Percentiles rank a stretch among this genome's conserved stretches.
phyloP scores from a whole-genome alignment of 2,797 vertebrate species.

The Semaprochilodus insignis region DNA sequence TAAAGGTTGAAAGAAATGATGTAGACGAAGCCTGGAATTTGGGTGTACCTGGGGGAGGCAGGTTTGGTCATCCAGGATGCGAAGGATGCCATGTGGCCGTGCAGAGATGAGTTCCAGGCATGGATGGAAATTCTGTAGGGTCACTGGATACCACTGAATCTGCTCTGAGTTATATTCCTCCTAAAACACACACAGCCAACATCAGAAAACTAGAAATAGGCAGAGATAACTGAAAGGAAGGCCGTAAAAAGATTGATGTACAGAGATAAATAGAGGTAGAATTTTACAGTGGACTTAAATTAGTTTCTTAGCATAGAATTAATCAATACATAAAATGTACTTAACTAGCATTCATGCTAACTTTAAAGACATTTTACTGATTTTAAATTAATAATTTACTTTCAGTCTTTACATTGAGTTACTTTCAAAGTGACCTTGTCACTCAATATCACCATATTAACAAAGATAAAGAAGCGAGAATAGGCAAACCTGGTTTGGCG shows the following conservation, averaged over 20 bases:
- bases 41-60: conserved; percentile 84
- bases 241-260: not conserved
- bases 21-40: not conserved
- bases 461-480: too few relatives aligned
- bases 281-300: too few relatives aligned
- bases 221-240: not conserved
- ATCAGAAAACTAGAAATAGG: not conserved
- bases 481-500: too few relatives aligned
- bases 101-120: conserved; percentile 87
- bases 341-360: too few relatives aligned
- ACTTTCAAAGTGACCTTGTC: too few relatives aligned
- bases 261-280: not conserved
- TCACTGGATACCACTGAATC: conserved; percentile 83
- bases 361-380: too few relatives aligned
- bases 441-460: too few relatives aligned
- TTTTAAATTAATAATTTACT: too few relatives aligned
- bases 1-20: not conserved
- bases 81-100: conserved; percentile 87
- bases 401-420: too few relatives aligned
- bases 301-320: too few relatives aligned
- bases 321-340: too few relatives aligned
- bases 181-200: conserved; percentile 65
- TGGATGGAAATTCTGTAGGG: conserved; percentile 72
- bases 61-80: conserved; percentile 90
- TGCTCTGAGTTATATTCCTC: conserved; percentile 86